A percentile compares a stretch with the other conserved stretches of the same genome.
phyloP scores from a whole-genome alignment of 2,797 vertebrate species.

The Peromyscus aztecus region DNA sequence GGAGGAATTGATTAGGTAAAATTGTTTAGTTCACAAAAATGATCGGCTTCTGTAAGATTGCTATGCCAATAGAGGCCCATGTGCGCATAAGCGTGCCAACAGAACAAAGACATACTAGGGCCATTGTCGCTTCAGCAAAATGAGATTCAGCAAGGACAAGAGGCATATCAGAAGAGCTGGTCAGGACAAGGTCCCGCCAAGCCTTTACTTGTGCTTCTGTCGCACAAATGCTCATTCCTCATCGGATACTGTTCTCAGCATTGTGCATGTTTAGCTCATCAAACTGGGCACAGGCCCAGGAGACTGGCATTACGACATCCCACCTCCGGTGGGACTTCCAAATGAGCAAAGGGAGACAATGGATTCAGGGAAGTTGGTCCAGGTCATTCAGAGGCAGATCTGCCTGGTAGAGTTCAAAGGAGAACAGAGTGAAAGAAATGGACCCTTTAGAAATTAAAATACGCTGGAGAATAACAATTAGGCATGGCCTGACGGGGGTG shows the following conservation, averaged over 20 bases:
- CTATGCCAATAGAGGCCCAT: not conserved
- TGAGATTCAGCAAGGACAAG: not conserved
- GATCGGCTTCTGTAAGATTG: constrained; percentile 47
- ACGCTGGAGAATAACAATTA: not conserved
- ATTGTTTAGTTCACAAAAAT: constrained; percentile 15
- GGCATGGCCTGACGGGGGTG: fast-evolving
- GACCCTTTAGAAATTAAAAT: not conserved
- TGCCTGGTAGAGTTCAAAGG: not conserved
- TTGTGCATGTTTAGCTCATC: too few relatives aligned
- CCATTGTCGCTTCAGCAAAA: not conserved
- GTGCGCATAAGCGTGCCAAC: not conserved
- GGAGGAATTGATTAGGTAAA: constrained; percentile 62
- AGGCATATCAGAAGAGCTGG: not conserved
- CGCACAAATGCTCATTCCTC: not conserved
- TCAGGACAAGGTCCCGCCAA: not conserved
- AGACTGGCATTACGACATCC: not conserved
- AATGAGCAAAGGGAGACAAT: not conserved
- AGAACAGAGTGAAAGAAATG: not conserved
- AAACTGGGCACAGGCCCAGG: not conserved
- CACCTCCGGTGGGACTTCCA: not conserved
- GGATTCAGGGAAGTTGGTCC: not conserved
- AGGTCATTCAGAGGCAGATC: not conserved
- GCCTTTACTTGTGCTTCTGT: not conserved
- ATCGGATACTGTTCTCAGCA: not conserved
- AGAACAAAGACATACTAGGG: not conserved